Evolutionary conservation across 2,888 invertebrate species (phyloP), one percentile per base, ranked within the genome.

Genomic region (Heliconius hortense): DNA sequence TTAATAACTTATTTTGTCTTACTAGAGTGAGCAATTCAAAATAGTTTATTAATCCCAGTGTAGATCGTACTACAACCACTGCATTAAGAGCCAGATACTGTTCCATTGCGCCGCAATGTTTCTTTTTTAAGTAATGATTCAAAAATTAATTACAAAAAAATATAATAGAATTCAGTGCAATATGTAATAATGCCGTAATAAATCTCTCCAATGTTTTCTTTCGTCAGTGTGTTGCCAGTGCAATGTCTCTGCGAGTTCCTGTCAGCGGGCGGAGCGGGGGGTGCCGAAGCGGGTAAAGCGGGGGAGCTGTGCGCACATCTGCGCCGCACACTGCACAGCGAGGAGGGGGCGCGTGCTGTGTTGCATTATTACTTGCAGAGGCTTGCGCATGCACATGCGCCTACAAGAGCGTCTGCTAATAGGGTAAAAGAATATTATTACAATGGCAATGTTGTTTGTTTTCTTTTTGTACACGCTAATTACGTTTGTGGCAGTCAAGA

Each of bases 201-300:
- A n/a, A 56, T 56, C 8, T 56, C n/a, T 56, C n/a, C n/a, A n/a
- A 56, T 56, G 8, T 56, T 21, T 56, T 10, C 10, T 56, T 8
- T 56, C 56, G 2, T 18, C 82, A 97, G 97, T 84, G 97, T 98
- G 82, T 93, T 99, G 28, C 99, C 99, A 0, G 98, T 99, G n/a
- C 99, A 99, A 86, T 99, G 99, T 87, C 95, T 99, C 70, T 99
- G 99, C 93, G 99, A 99, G 93, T 99, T 99, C 92, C 95, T 99
- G 70, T 95, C 98, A 2, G 96, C 96, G 78, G 95, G 95, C 74
- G 88, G 87, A n/a, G 86, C 85, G 43, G 89, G 85, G 21, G 86
- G 85, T 73, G 89, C 69, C 31, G 69, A 81, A 94, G 95, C 82
- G 83, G 89, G 88, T 81, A 94, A 94, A 84, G 95, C 95, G 59